Base-by-base conservation (phyloP, 2,888 invertebrate species). In the Automeris io region DNA sequence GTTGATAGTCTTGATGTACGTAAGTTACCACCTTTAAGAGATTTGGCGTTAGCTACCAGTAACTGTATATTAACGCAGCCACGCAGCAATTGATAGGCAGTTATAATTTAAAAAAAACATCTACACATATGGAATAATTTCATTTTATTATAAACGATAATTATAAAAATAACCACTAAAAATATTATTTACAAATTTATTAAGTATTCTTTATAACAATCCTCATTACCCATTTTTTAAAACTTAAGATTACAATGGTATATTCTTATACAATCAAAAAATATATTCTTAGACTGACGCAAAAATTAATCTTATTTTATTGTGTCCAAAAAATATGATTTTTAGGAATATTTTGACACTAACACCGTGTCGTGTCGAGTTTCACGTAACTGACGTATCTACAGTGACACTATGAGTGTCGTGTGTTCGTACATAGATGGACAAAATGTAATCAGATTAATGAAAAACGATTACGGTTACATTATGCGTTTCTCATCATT, bases 101-200 rank as follows among this genome's bases (percentile, higher is more conserved):
- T n/a, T n/a, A n/a, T n/a, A n/a, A n/a, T n/a, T n/a, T n/a, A n/a
- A n/a, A n/a, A n/a, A n/a, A n/a, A n/a, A n/a, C n/a, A n/a, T n/a
- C n/a, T n/a, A 57, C 54, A 62, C 44, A 60, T 56, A 58, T 9
- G 37, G 33, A 41, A 43, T 42, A 45, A 43, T 33, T 41, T 43
- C 18, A 49, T 64, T 78, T 79, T 72, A 70, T 75, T 78, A 68
- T 62, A 75, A 74, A 77, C 69, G 73, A 66, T 55, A 58, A 62
- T 65, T 71, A 69, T 72, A 82, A 80, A 80, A 77, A 64, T 59
- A 52, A 40, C 61, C 64, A 71, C 69, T 43, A 54, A 46, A 21
- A 42, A 43, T 65, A 69, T 51, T 80, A 81, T 81, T 68, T 81
- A 81, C 79, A 79, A 53, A 45, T 43, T 45, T 57, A 51, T 48